Base-by-base conservation (phyloP, 1,140 invertebrate species). In the Cotesia vestalis region DNA sequence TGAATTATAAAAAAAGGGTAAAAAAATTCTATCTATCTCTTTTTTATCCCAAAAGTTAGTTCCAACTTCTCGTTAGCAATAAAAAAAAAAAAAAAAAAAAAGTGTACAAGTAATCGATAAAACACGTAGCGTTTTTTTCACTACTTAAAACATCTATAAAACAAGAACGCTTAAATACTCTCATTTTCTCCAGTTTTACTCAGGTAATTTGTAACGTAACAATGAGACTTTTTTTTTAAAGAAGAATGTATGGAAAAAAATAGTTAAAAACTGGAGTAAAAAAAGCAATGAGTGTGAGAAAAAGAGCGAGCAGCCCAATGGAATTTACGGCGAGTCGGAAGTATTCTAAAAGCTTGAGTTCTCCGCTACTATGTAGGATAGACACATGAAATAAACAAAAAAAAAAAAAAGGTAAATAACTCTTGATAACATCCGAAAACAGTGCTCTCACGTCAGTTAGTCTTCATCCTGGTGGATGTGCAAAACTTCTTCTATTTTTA, bases 261-360 rank as follows among this genome's bases (percentile, higher is more conserved):
- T 17, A 57, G 38, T n/a, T 17, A 12, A 4, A 67, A 67, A 35
- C 17, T 64, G 6, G 63, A 66, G 63, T 52, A 72, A 52, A 71
- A 14, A 40, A 51, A 35, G 20, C 57, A 34, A 72, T 69, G 60
- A 70, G 40, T 59, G 61, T 64, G 20, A 70, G 66, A 57, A 66
- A 67, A 66, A 61, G 51, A 78, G 67, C 68, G 74, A 76, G 76
- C 71, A 71, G 62, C 76, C 71, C 74, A 73, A 80, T 80, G 78
- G 77, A 83, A 82, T 83, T 80, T 81, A 82, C 80, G 76, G 77
- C 76, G 77, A 74, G 76, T 78, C 80, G 79, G 77, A 81, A 83
- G 80, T 81, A 78, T 83, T 84, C 79, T 75, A 76, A 78, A 80
- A 83, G 79, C 64, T 14, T 38, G 57, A 79, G 79, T 78, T 78